Evolutionary conservation across 2,797 vertebrate genomes (phyloP).

Genomic region (Gambelia wislizenii): DNA sequence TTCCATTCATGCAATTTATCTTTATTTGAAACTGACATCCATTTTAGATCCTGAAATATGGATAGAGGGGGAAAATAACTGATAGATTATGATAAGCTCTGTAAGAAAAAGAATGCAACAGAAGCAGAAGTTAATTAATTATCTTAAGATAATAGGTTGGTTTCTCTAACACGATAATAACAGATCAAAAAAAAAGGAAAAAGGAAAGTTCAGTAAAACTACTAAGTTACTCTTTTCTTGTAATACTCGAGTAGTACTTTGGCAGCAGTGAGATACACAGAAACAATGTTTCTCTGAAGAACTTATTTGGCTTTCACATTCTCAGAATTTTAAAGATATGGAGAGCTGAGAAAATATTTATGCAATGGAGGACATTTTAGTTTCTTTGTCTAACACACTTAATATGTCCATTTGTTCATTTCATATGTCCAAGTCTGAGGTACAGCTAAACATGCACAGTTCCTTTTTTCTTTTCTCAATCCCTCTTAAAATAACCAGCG

Average conservation of each 20-base stretch:
- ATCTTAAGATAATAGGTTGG: not conserved
- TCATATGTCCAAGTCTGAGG: not conserved
- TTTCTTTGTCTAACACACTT: not conserved
- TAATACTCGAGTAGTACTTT: not conserved
- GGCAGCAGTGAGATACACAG: not conserved
- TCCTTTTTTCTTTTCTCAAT: no score
- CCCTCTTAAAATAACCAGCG: no score
- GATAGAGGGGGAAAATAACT: slow-evolving; percentile 32
- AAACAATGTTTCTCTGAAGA: not conserved
- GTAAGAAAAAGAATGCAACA: slow-evolving; percentile 39
- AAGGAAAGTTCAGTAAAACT: no score
- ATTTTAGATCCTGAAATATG: slow-evolving; percentile 27
- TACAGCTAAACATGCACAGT: no score
- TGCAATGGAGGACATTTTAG: not conserved
- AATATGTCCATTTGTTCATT: not conserved
- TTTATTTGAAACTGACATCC: not conserved
- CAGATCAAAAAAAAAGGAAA: no score
- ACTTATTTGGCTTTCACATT: not conserved
- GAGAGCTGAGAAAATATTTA: not conserved
- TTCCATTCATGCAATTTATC: slow-evolving; percentile 27
- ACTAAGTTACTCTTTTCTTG: not conserved
- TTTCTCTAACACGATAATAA: not conserved
- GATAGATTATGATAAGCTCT: slow-evolving; percentile 30
- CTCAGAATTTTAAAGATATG: slow-evolving; percentile 2
- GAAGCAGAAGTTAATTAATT: slow-evolving; percentile 31